Evolutionary conservation across 2,113 vertebrate species (phyloP), one percentile per base, ranked within the genome.

Genomic region (Lepisosteus osseus): DNA sequence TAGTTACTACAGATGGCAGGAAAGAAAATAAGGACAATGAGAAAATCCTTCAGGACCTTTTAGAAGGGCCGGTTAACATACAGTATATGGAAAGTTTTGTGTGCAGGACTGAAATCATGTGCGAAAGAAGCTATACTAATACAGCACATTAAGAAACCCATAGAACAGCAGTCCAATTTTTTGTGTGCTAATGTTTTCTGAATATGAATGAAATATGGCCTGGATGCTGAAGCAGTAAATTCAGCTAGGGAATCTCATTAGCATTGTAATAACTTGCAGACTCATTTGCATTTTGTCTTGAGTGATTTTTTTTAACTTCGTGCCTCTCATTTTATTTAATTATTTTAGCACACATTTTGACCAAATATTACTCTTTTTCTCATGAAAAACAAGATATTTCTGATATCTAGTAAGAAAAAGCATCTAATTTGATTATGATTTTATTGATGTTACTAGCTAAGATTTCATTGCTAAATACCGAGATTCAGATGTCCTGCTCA

Each of bases 261-360:
- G 86, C 90, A 92, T 92, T 74, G 87, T 92, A 92, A 92, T 92
- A 91, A 90, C 90, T 92, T 90, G 88, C 90, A 90, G 89, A 83
- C 86, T 90, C 87, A 92, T 92, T 92, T 92, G 91, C 91, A 92
- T 92, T 90, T 90, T 85, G 86, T 86, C 86, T 85, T 84, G 88
- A 90, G 89, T 88, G 90, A 90, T 76, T 78, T 88, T 88, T 84
- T 78, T 79, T 71, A 75, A 82, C 83, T 82, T 29, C 86, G 89
- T 89, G 82, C 78, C 62, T 65, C 71, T 73, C 83, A 81, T 85
- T 86, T 87, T 86, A 84, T 89, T 89, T 90, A 72, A 87, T 87
- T 89, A 90, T 90, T 88, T 84, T 82, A 83, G 79, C 89, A 89
- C 83, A 86, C 86, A 88, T 84, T 86, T 89, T 90, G 87, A 90